Percentiles rank a stretch among this genome's conserved stretches.
These are phyloP conservation scores for Pyrrhia umbra DNA, from an alignment of 2,888 invertebrate species.

Conservation along the genomic window DNA sequence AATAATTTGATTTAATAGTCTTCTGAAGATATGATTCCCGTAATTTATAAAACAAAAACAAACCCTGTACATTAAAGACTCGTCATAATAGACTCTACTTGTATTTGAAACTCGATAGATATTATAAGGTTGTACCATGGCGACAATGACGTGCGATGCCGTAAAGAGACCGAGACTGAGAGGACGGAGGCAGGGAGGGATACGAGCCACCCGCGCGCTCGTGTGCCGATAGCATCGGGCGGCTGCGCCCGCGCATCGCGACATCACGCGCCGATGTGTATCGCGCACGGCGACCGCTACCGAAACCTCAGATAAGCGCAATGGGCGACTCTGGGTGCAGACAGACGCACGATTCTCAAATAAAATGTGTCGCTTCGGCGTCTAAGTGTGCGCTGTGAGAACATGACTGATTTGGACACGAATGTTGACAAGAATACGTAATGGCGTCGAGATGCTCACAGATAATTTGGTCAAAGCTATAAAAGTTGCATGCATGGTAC, in stretches of 20 bases:
- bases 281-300: slow-evolving; percentile 74
- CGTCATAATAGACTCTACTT: not conserved
- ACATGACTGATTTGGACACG: slow-evolving; percentile 61
- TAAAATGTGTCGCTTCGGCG: slow-evolving; percentile 80
- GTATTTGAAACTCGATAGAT: not conserved
- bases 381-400: slow-evolving; percentile 64
- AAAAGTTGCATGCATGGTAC: slow-evolving; percentile 41
- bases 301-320: slow-evolving; percentile 71
- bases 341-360: slow-evolving; percentile 82
- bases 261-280: slow-evolving; percentile 84
- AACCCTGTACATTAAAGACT: too few species aligned
- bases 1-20: not conserved
- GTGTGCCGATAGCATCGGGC: slow-evolving; percentile 82
- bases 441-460: slow-evolving; percentile 50
- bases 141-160: slow-evolving; percentile 50
- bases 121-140: slow-evolving; percentile 23
- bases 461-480: slow-evolving; percentile 44
- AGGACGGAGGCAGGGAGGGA: slow-evolving; percentile 39
- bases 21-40: too few species aligned
- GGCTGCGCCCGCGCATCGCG: slow-evolving; percentile 76
- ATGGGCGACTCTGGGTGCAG: slow-evolving; percentile 68
- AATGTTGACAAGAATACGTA: slow-evolving; percentile 58
- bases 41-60: too few species aligned
- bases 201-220: slow-evolving; percentile 68
- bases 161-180: slow-evolving; percentile 34